phyloP scores from a whole-genome alignment of 2,888 invertebrate genomes.

The Watsonalla binaria region DNA sequence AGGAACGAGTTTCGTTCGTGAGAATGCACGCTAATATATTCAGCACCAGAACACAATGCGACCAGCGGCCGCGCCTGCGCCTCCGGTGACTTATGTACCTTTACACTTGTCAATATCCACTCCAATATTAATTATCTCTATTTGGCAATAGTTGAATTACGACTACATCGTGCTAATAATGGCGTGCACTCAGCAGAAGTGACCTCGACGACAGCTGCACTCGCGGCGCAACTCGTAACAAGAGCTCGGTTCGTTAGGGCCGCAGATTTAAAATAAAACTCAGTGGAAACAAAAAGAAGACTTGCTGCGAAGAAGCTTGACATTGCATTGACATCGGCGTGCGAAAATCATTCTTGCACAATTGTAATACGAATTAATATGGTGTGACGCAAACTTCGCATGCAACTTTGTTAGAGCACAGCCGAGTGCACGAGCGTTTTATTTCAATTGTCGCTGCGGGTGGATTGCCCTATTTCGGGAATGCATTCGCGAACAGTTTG shows the following conservation, averaged over 20 bases:
- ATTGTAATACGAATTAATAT: slow-evolving; percentile 44
- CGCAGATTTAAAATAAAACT: slow-evolving; percentile 73
- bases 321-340: slow-evolving; percentile 41
- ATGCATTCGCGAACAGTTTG: slow-evolving; percentile 55
- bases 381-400: slow-evolving; percentile 20
- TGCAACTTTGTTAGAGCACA: slow-evolving; percentile 30
- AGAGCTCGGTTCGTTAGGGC: slow-evolving; percentile 69
- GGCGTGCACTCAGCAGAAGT: slow-evolving; percentile 6
- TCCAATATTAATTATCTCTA: slow-evolving; percentile 22
- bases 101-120: slow-evolving; percentile 33
- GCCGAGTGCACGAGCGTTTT: slow-evolving; percentile 47
- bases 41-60: slow-evolving; percentile 52
- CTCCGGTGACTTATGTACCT: slow-evolving; percentile 38
- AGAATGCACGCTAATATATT: slow-evolving; percentile 63
- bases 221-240: slow-evolving; percentile 46
- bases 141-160: slow-evolving; percentile 9
- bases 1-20: slow-evolving; percentile 59
- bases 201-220: slow-evolving; percentile 47
- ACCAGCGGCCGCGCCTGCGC: slow-evolving; percentile 26
- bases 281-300: slow-evolving; percentile 62
- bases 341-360: slow-evolving; percentile 37
- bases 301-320: slow-evolving; percentile 53
- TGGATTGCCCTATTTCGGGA: slow-evolving; percentile 69
- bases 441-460: slow-evolving; percentile 73
- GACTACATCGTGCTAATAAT: slow-evolving; percentile 4